These are phyloP conservation scores for Aphelenchoides bicaudatus DNA, from an alignment of 2,888 invertebrate species.

Conservation along the genomic window DNA sequence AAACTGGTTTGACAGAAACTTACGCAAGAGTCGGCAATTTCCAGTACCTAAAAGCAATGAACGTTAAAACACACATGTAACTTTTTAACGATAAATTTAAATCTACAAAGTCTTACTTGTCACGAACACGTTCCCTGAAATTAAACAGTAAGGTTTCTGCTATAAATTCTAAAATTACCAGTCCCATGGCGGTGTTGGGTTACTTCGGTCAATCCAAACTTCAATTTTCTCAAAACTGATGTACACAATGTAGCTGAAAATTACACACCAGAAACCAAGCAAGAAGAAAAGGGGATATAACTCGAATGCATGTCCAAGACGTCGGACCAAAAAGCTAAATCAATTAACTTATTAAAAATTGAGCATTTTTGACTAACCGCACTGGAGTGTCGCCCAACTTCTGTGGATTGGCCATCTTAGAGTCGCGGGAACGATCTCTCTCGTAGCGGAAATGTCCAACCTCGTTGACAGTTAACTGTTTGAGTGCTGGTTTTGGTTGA, in stretches of 20 bases:
- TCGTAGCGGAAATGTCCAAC: slow-evolving; percentile 40
- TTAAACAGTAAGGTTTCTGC: too few relatives aligned
- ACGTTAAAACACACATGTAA: slow-evolving; percentile 3
- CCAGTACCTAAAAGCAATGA: slow-evolving; percentile 15
- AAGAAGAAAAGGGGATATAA: slow-evolving; percentile 51
- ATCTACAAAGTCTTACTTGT: slow-evolving; percentile 23
- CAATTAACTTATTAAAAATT: not conserved
- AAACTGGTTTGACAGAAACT: slow-evolving; percentile 9
- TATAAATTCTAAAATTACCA: too few relatives aligned
- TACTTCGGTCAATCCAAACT: slow-evolving; percentile 57
- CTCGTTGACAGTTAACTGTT: slow-evolving; percentile 14
- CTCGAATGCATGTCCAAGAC: slow-evolving; percentile 53
- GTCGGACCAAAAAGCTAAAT: slow-evolving; percentile 46
- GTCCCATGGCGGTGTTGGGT: slow-evolving; percentile 44
- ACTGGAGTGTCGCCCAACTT: slow-evolving; percentile 51
- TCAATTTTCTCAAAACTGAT: slow-evolving; percentile 52
- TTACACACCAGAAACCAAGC: slow-evolving; percentile 42
- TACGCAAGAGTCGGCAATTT: slow-evolving; percentile 10
- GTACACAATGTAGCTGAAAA: slow-evolving; percentile 46
- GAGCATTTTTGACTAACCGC: slow-evolving; percentile 32
- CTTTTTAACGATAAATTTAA: not conserved
- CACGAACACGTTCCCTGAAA: slow-evolving; percentile 47
- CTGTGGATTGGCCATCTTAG: slow-evolving; percentile 47
- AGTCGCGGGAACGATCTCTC: slow-evolving; percentile 51
- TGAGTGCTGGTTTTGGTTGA: slow-evolving; percentile 13